Evolutionary conservation across 2,888 invertebrate genomes (phyloP), one percentile per base, ranked within the genome.

Genomic region (Eristalis intricaria): DNA sequence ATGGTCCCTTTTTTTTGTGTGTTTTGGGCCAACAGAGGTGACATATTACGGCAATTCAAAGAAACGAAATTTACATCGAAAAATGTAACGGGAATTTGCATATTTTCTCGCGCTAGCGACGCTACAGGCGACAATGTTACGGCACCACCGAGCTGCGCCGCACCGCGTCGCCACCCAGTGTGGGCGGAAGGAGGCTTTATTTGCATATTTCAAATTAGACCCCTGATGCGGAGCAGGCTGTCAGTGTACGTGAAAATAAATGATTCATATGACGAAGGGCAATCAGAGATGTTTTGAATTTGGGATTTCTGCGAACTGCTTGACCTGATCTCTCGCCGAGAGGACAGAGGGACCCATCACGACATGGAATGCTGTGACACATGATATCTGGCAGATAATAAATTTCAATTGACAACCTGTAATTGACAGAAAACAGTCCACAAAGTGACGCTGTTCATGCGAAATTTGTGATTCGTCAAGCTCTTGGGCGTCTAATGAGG

Each of bases 131-230:
- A n/a, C 43, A 1, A 50, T 19, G 50, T 22, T 50, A 50, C 50
- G 50, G 8, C 50, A 50, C 5, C 5, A 4, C 32, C 7, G 32
- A n/a, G n/a, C n/a, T n/a, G 1, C 32, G 32, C 32, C 43, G 0
- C n/a, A 1, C 19, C n/a, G n/a, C n/a, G n/a, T n/a, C n/a, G n/a
- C n/a, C n/a, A n/a, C n/a, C n/a, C n/a, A 4, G 1, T 19, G 50
- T 50, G 8, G 50, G 50, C 50, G 50, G 50, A 50, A 19, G 74
- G 50, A n/a, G n/a, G 43, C 19, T 8, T 15, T 26, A 73, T 79
- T 79, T 73, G 79, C 71, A 79, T 73, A 66, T 79, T 65, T 79
- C 43, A 73, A 71, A 65, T 79, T 73, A 73, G 65, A 23, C n/a
- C 71, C 43, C 43, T 38, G 32, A 71, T 64, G 65, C 71, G 71